Percentiles rank a stretch among this genome's conserved stretches.
phyloP scores from a whole-genome alignment of 2,797 vertebrate genomes.

The Onychomys leucogaster region DNA sequence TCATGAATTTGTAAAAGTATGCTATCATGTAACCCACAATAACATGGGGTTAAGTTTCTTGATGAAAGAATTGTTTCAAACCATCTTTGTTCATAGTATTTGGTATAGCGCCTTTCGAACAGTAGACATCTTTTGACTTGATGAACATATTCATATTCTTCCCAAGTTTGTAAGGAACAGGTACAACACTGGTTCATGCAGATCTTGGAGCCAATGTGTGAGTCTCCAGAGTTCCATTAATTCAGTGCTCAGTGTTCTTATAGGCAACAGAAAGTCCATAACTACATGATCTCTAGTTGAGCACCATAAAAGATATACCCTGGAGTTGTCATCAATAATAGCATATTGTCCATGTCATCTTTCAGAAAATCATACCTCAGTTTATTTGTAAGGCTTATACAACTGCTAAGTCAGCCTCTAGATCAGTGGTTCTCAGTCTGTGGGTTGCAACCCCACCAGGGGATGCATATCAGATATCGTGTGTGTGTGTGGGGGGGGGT shows the following conservation, averaged over 20 bases:
- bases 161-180: neutral
- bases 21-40: neutral
- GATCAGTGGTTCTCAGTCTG: neutral
- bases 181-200: neutral
- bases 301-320: neutral
- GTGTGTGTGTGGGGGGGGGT: too few species aligned
- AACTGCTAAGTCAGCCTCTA: neutral
- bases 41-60: neutral
- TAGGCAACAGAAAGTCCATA: neutral
- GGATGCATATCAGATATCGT: neutral
- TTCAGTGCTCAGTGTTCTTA: neutral
- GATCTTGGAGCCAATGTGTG: neutral
- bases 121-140: neutral
- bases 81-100: neutral
- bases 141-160: neutral
- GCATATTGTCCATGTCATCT: neutral
- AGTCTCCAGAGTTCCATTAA: neutral
- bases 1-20: constrained; percentile 28
- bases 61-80: neutral
- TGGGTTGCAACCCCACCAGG: neutral
- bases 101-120: neutral
- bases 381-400: neutral
- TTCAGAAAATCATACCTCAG: neutral
- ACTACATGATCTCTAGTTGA: neutral
- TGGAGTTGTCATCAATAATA: neutral